phyloP scores from a whole-genome alignment of 2,113 vertebrate species.

The Pomatorhinus ruficollis region DNA sequence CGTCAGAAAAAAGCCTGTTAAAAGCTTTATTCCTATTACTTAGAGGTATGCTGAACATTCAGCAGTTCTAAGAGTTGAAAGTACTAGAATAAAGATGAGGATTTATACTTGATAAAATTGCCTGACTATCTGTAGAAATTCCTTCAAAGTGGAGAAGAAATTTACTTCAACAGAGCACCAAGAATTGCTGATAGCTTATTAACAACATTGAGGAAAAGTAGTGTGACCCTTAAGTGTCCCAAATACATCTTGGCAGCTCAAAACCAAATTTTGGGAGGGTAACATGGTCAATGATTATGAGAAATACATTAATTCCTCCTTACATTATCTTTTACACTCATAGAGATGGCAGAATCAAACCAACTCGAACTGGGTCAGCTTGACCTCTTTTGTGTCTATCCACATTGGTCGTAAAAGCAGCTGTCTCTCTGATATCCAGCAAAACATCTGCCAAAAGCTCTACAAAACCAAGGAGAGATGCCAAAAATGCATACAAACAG shows the following conservation, averaged over 20 bases:
- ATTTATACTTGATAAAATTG: not conserved
- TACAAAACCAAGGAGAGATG: not conserved
- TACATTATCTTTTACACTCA: not conserved
- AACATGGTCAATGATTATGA: not conserved
- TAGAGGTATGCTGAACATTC: not conserved
- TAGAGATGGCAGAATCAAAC: not conserved
- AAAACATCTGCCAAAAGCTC: constrained; percentile 8
- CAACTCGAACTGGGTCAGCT: not conserved
- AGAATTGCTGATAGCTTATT: not conserved
- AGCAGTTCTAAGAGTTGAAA: not conserved
- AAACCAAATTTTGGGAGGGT: not conserved
- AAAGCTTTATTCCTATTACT: not conserved
- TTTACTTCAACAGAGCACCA: not conserved
- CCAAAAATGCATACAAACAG: not conserved
- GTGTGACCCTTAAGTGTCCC: not conserved
- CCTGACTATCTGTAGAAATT: not conserved
- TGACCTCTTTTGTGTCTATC: not conserved
- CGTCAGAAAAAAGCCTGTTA: not conserved
- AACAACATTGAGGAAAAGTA: not conserved
- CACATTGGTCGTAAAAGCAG: not conserved
- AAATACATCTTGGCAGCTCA: not conserved
- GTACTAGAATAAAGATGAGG: not conserved
- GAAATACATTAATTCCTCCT: not conserved
- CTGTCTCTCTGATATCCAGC: not conserved
- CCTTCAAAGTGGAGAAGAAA: not conserved